Evolutionary conservation across 2,797 vertebrate genomes (phyloP), one percentile per base, ranked within the genome.

Genomic region (Cyprinodon diabolis): DNA sequence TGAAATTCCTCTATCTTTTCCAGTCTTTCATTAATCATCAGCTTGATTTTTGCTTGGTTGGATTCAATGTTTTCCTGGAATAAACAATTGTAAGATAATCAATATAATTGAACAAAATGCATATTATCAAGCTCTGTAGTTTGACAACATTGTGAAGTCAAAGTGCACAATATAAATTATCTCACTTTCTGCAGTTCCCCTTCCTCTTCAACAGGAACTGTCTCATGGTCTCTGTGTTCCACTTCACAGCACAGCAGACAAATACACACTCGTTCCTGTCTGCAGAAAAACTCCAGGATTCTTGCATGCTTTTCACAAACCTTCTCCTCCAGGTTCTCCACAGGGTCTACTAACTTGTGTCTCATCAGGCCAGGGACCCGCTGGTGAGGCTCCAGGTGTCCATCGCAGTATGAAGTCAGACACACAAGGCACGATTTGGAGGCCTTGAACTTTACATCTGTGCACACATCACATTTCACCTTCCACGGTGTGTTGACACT

Each of bases 361-460:
- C 79, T 86, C 77, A 72, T 81, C 25, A 91, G 77, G 3, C 77
- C 57, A 0, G 86, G 73, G 4, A 85, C 86, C 17, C 84, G 78
- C 0, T 71, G 73, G 80, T 92, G 92, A 3, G 87, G 79, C 77
- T 91, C 86, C 1, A 92, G 74, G 77, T 92, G 90, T 19, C 25
- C 55, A 12, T 80, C 69, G 0, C 92, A 93, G 76, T 81, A 91
- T 0, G 92, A 91, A 0, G 81, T 82, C 69, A 71, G 43, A 49
- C 92, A 93, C 40, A 37, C 87, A 37, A 93, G 70, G 25, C 91
- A 93, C 0, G 89, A 87, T 57, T 68, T 90, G 4, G 68, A 0
- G 17, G 92, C 91, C 6, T 74, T 72, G 0, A 63, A 51, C 51
- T 82, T 80, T 0, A 25, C 8, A 0, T 51, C 87, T 0, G 23